A percentile compares a stretch with the other conserved stretches of the same genome.
These are phyloP conservation scores for Prunella fulvescens DNA, from an alignment of 2,113 vertebrate genomes.

Conservation along the genomic window DNA sequence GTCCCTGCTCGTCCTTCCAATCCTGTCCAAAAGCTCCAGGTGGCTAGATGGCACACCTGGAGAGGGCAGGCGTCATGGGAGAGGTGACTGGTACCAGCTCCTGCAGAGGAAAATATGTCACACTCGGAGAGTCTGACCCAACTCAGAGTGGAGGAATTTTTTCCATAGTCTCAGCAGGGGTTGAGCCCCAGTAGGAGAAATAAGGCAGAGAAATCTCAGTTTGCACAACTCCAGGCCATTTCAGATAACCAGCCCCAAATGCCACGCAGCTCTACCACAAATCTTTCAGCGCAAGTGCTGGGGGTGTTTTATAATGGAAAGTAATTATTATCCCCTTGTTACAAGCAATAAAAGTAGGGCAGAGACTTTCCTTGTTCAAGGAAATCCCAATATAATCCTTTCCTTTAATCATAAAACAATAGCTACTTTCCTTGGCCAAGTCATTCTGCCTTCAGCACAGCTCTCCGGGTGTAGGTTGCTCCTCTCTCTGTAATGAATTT, in stretches of 20 bases:
- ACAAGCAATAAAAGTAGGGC: slow-evolving; percentile 43
- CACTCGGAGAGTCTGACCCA: background rate
- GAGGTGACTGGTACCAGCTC: background rate
- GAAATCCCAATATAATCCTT: slow-evolving; percentile 59
- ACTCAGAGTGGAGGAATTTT: background rate
- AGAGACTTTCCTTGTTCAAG: slow-evolving; percentile 31
- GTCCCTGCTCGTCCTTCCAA: background rate
- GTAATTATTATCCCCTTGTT: slow-evolving; percentile 39
- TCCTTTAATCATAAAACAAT: slow-evolving; percentile 58
- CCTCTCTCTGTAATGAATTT: background rate
- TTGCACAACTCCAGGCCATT: background rate
- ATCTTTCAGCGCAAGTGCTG: background rate
- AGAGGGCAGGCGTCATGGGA: fast-evolving
- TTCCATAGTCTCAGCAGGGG: background rate
- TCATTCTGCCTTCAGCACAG: background rate
- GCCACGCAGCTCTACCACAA: background rate
- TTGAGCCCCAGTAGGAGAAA: background rate
- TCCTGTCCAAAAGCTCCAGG: background rate
- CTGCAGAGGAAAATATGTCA: background rate
- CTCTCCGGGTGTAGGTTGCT: background rate
- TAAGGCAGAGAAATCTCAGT: background rate
- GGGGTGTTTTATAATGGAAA: slow-evolving; percentile 25
- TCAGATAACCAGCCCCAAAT: background rate
- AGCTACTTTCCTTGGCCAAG: slow-evolving; percentile 31
- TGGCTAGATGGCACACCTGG: fast-evolving